phyloP scores from a whole-genome alignment of 1,140 invertebrate genomes.

The Hesperophylax magnus region DNA sequence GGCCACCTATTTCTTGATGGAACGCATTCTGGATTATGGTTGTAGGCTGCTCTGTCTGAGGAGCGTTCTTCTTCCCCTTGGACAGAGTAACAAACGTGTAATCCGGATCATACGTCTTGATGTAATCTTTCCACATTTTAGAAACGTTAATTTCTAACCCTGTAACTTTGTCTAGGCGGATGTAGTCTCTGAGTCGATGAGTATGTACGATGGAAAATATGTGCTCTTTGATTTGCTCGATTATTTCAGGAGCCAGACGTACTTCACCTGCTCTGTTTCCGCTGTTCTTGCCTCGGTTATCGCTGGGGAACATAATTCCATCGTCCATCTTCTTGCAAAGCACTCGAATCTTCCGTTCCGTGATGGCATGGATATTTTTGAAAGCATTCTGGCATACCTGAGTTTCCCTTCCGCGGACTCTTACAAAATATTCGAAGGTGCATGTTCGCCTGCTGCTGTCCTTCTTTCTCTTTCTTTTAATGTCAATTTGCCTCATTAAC shows the following conservation, averaged over 20 bases:
- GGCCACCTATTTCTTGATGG: constrained; percentile 12
- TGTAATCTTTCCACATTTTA: constrained; percentile 73
- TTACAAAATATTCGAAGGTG: constrained; percentile 72
- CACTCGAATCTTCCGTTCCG: constrained; percentile 72
- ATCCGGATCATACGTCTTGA: constrained; percentile 70
- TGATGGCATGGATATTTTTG: constrained; percentile 73
- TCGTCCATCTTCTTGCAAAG: constrained; percentile 74
- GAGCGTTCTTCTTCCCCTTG: constrained; percentile 44
- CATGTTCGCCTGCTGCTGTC: constrained; percentile 70
- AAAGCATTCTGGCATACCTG: constrained; percentile 74
- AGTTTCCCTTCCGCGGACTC: constrained; percentile 71
- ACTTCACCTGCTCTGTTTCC: constrained; percentile 69
- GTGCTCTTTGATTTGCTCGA: constrained; percentile 72
- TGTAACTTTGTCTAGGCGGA: constrained; percentile 69
- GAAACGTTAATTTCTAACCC: constrained; percentile 73
- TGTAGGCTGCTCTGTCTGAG: background rate
- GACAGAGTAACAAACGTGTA: constrained; percentile 31
- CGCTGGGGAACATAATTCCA: constrained; percentile 72
- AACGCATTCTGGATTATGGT: constrained; percentile 18
- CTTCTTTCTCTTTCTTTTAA: constrained; percentile 71
- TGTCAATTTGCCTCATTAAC: constrained; percentile 72
- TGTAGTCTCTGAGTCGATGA: constrained; percentile 69
- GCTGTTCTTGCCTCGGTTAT: constrained; percentile 70
- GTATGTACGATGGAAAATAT: constrained; percentile 71
- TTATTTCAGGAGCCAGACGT: constrained; percentile 67